A percentile compares a stretch with the other conserved stretches of the same genome.
These are phyloP conservation scores for Gasteruption jaculator DNA, from an alignment of 2,888 invertebrate species.

Conservation along the genomic window DNA sequence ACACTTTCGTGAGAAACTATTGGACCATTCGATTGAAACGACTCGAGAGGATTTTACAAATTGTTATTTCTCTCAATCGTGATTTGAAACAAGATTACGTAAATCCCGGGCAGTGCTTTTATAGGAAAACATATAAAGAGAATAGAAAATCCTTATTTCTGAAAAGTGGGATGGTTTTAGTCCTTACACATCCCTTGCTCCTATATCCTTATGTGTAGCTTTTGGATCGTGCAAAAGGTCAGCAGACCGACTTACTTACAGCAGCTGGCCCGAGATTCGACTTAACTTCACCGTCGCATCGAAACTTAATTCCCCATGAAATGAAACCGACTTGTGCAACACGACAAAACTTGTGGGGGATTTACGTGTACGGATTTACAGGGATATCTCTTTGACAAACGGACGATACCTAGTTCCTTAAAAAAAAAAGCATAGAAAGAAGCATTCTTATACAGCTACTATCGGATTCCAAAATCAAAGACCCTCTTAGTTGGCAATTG, in stretches of 20 bases:
- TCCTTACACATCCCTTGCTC: too few relatives aligned
- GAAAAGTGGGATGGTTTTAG: too few relatives aligned
- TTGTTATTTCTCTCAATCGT: too few relatives aligned
- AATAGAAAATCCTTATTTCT: slow-evolving; percentile 3
- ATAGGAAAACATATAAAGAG: slow-evolving; percentile 25
- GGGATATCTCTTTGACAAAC: too few relatives aligned
- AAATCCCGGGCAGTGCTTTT: slow-evolving; percentile 49
- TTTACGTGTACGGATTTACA: slow-evolving; percentile 42
- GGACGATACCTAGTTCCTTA: too few relatives aligned
- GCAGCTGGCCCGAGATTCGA: slow-evolving; percentile 31
- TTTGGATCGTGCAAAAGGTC: slow-evolving; percentile 34
- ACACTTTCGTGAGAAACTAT: slow-evolving; percentile 22
- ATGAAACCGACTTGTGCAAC: slow-evolving; percentile 39
- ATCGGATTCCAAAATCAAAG: too few relatives aligned
- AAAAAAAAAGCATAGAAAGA: too few relatives aligned
- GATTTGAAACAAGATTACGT: slow-evolving; percentile 42
- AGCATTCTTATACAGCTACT: too few relatives aligned
- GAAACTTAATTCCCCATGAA: slow-evolving; percentile 50
- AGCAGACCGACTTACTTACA: slow-evolving; percentile 41
- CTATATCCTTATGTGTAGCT: slow-evolving; percentile 17
- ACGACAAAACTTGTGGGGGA: slow-evolving; percentile 40
- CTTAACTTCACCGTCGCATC: slow-evolving; percentile 28
- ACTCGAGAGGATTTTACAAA: too few relatives aligned
- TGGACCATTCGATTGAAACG: too few relatives aligned
- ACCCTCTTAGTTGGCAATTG: too few relatives aligned